Evolutionary conservation across 2,888 invertebrate genomes (phyloP).

Genomic region (Criorhina ranunculi): DNA sequence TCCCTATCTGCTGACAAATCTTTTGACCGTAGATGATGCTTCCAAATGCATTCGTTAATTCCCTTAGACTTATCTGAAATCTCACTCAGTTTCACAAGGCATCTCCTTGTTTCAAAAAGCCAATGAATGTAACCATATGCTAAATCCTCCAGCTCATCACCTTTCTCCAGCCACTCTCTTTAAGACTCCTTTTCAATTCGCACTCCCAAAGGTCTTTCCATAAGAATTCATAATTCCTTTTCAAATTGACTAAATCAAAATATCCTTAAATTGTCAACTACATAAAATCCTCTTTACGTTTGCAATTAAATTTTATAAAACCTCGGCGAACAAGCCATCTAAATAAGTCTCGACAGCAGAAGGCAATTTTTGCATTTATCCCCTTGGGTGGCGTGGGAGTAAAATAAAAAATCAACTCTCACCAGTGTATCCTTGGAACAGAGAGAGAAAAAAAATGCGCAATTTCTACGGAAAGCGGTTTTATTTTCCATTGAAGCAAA

Average conservation of each 20-base stretch:
- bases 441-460: background rate
- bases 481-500: background rate
- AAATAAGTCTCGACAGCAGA: constrained; percentile 1
- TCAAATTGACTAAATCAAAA: constrained; percentile 41
- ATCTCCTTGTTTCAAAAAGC: too few relatives aligned
- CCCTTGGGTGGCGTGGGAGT: background rate
- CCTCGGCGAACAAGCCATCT: constrained; percentile 2
- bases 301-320: constrained; percentile 48
- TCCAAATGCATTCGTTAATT: too few relatives aligned
- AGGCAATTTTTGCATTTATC: background rate
- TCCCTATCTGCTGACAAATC: too few relatives aligned
- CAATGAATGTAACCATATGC: too few relatives aligned
- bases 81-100: too few relatives aligned
- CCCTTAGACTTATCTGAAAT: too few relatives aligned
- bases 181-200: background rate
- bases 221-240: constrained; percentile 32
- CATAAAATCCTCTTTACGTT: constrained; percentile 41
- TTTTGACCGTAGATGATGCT: too few relatives aligned
- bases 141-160: background rate
- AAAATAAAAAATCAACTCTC: background rate
- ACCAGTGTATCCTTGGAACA: background rate
- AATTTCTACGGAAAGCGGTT: constrained; percentile 2
- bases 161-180: background rate
- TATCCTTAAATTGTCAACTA: constrained; percentile 38
- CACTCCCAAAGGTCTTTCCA: background rate